These are phyloP conservation scores for Calephelis perditalis DNA, from an alignment of 2,888 invertebrate species.

Conservation along the genomic window DNA sequence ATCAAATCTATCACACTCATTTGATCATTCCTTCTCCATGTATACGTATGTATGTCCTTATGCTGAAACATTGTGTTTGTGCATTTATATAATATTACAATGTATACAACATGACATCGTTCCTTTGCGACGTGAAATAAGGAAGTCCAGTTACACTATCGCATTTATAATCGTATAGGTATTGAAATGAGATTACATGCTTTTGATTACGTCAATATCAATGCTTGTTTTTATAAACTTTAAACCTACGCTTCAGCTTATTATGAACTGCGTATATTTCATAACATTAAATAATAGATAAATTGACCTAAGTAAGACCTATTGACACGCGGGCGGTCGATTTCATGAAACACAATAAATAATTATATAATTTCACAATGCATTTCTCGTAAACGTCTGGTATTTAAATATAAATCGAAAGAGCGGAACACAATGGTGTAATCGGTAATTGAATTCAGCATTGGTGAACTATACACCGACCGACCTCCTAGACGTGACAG, in stretches of 20 bases:
- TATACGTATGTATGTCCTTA: too few species aligned
- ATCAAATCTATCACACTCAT: too few species aligned
- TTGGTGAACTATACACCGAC: constrained; percentile 77
- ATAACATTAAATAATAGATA: constrained; percentile 26
- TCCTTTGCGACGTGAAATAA: too few species aligned
- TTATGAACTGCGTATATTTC: neutral
- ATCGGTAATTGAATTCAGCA: constrained; percentile 78
- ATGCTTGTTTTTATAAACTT: too few species aligned
- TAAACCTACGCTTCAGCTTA: neutral
- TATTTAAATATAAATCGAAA: constrained; percentile 78
- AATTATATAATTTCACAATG: constrained; percentile 71
- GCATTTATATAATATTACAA: too few species aligned
- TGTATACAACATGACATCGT: too few species aligned
- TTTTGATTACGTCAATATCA: too few species aligned
- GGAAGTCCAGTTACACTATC: too few species aligned
- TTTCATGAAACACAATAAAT: constrained; percentile 61
- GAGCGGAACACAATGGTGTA: constrained; percentile 76
- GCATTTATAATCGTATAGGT: too few species aligned
- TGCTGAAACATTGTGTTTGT: too few species aligned
- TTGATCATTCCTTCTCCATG: too few species aligned
- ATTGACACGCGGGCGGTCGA: constrained; percentile 55
- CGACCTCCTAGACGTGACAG: constrained; percentile 76
- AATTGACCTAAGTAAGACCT: constrained; percentile 33
- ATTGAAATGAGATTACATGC: too few species aligned
- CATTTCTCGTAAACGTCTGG: constrained; percentile 72